These are phyloP conservation scores for Stichodactyla helianthus DNA, from an alignment of 64 coral and sea anemone species.

Conservation along the genomic window DNA sequence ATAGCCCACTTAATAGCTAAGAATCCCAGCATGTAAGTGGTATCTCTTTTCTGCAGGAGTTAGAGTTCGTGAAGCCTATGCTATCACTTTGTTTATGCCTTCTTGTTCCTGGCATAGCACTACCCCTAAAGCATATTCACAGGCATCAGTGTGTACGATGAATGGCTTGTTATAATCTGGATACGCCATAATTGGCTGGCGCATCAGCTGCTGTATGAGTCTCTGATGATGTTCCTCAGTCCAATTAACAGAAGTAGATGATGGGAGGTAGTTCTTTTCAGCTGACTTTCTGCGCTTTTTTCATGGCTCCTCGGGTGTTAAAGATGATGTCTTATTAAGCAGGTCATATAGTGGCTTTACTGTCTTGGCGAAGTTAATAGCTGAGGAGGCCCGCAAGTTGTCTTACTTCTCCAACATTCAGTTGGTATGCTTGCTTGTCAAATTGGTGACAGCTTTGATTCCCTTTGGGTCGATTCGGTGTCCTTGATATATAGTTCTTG, in stretches of 20 bases:
- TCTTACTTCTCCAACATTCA: background rate
- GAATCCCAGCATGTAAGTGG: too few species aligned
- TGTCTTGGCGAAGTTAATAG: constrained; percentile 13
- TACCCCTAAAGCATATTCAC: too few species aligned
- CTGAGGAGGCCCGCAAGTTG: background rate
- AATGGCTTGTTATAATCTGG: too few species aligned
- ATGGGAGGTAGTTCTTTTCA: background rate
- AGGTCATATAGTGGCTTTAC: constrained; percentile 2
- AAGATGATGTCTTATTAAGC: background rate
- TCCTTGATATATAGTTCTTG: constrained; percentile 21
- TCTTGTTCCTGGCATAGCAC: too few species aligned
- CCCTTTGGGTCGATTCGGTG: background rate
- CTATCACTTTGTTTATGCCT: too few species aligned
- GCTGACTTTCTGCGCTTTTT: background rate
- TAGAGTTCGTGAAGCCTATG: too few species aligned
- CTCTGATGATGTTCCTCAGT: background rate
- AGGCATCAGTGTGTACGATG: too few species aligned
- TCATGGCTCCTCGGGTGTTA: background rate
- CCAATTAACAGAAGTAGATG: background rate
- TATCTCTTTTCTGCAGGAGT: background rate
- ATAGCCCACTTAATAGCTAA: too few species aligned
- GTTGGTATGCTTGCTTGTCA: background rate
- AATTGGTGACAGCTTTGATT: background rate
- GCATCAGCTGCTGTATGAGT: background rate
- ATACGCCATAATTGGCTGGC: too few species aligned